Base-by-base conservation (phyloP, 2,797 vertebrate species). In the Falco columbarius region DNA sequence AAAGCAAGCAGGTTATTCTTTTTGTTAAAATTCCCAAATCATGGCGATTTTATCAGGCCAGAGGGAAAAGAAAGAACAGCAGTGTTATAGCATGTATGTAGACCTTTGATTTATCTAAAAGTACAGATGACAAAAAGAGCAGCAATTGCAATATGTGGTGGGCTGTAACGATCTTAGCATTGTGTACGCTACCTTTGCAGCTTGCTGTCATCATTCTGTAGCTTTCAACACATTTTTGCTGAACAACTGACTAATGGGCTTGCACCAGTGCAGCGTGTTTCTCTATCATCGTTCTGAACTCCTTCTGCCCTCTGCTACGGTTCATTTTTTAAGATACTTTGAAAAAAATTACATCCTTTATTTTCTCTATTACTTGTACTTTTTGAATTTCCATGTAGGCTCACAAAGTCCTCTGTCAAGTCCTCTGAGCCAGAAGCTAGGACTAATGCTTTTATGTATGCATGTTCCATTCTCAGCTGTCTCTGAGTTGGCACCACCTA, bases 151-250 rank as follows among this genome's bases (percentile, higher is more conserved):
- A 86, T 8, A 16, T 24, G 29, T 32, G 63, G 40, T 7, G 9
- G 17, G 36, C 17, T 24, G 29, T 32, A 71, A 40, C 6, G 8
- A 17, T 30, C 17, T 68, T 55, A 61, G 38, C 3, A 6, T 46
- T 54, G 26, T 26, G 8, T 47, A 7, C 44, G 15, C 34, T 51
- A n/a, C 26, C 22, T 89, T 40, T 70, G 30, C 58, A 29, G 32
- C 0, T 0, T 26, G 5, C 34, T 44, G 46, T 46, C 59, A 26
- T 40, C 0, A 0, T 68, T 75, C 46, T 51, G 12, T 62, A 44
- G 42, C 59, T 86, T 76, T 51, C 20, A 40, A 8, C 3, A 24
- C 3, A 5, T 22, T 59, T 51, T 67, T 75, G 8, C 24, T 32
- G 51, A 84, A n/a, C 9, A 62, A 8, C 26, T 73, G 36, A 71